Evolutionary conservation across 2,888 invertebrate genomes (phyloP).

Genomic region (Cenopis cana): DNA sequence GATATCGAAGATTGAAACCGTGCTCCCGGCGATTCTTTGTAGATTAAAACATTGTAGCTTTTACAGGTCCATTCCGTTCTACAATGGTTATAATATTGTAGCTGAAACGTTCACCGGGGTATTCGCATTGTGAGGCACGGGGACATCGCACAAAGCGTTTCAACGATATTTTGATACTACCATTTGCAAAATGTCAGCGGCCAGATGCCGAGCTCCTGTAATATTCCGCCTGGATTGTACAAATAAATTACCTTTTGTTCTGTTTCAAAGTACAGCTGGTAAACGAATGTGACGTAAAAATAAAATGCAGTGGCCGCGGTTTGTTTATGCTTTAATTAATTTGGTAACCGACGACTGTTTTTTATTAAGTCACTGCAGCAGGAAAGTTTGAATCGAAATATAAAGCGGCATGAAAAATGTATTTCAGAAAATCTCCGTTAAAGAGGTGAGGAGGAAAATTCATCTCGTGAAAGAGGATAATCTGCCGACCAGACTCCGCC

Average conservation of each 20-base stretch:
- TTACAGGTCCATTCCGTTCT: slow-evolving; percentile 12
- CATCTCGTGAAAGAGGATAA: slow-evolving; percentile 71
- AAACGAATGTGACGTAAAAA: slow-evolving; percentile 31
- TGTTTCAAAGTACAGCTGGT: slow-evolving; percentile 38
- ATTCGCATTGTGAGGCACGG: slow-evolving; percentile 40
- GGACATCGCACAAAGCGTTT: slow-evolving; percentile 43
- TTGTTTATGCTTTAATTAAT: slow-evolving; percentile 26
- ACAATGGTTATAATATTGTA: slow-evolving; percentile 29
- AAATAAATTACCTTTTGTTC: slow-evolving; percentile 44
- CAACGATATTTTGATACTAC: slow-evolving; percentile 45
- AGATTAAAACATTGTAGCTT: slow-evolving; percentile 41
- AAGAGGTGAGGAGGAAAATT: slow-evolving; percentile 61
- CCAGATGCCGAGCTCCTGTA: slow-evolving; percentile 42
- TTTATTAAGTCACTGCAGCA: slow-evolving; percentile 4
- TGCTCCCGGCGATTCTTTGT: slow-evolving; percentile 23
- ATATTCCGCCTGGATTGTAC: slow-evolving; percentile 40
- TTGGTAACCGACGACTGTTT: slow-evolving; percentile 9
- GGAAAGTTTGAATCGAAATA: slow-evolving; percentile 13
- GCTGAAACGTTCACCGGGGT: slow-evolving; percentile 28
- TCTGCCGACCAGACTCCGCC: slow-evolving; percentile 63
- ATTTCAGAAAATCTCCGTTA: slow-evolving; percentile 42
- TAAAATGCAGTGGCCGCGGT: slow-evolving; percentile 1
- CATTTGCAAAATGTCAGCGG: slow-evolving; percentile 46
- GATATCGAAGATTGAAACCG: slow-evolving; percentile 30
- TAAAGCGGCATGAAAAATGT: slow-evolving; percentile 31